These are phyloP conservation scores for Morone saxatilis DNA, from an alignment of 2,113 vertebrate species.

Conservation along the genomic window DNA sequence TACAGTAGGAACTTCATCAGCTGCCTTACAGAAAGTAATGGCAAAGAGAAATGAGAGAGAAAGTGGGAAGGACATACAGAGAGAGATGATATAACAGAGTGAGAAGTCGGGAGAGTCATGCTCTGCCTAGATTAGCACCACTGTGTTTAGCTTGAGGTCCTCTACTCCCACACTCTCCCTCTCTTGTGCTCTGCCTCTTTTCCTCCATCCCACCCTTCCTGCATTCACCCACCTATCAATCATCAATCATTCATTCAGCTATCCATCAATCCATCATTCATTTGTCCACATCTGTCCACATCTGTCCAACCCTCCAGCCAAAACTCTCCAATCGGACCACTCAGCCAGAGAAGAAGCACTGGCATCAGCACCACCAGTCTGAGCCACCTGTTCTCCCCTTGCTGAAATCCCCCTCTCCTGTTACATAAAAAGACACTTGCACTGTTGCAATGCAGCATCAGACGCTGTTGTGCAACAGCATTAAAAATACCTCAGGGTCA, in stretches of 20 bases:
- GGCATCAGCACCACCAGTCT: constrained; percentile 25
- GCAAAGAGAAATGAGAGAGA: constrained; percentile 1
- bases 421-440: constrained; percentile 77
- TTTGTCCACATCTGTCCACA: constrained; percentile 14
- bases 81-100: constrained; percentile 57
- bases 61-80: constrained; percentile 14
- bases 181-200: constrained; percentile 22
- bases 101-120: constrained; percentile 56
- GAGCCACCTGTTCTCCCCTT: constrained; percentile 57
- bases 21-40: constrained; percentile 10
- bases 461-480: constrained; percentile 76
- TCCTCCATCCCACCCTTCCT: constrained; percentile 21
- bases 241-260: constrained; percentile 37
- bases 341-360: constrained; percentile 31
- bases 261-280: constrained; percentile 51
- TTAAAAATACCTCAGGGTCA: constrained; percentile 77
- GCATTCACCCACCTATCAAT: constrained; percentile 44
- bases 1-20: not conserved
- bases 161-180: constrained; percentile 61
- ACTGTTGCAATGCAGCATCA: constrained; percentile 76
- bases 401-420: constrained; percentile 55
- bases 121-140: constrained; percentile 56
- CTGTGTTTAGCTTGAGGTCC: constrained; percentile 54
- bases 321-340: constrained; percentile 2
- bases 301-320: constrained; percentile 14